These are phyloP conservation scores for Momotus momota DNA, from an alignment of 2,797 vertebrate species.

Conservation along the genomic window DNA sequence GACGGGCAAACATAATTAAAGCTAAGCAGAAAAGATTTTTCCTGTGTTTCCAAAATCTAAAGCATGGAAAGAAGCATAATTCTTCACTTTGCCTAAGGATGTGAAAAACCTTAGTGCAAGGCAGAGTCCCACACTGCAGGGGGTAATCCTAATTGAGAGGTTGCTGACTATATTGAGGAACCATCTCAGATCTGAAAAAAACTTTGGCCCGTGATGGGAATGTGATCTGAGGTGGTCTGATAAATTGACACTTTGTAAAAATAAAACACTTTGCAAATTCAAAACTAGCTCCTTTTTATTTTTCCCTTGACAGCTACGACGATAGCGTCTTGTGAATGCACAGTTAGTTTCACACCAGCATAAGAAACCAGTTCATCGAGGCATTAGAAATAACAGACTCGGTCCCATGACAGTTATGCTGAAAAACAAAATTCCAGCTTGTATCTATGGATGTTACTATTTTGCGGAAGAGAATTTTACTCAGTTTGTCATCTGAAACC, in stretches of 20 bases:
- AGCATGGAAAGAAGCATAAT: not conserved
- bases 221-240: not conserved
- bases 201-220: not conserved
- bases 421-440: not conserved
- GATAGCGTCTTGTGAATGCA: not conserved
- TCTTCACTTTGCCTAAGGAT: not conserved
- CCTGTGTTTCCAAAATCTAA: not conserved
- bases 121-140: not conserved
- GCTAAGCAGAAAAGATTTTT: not conserved
- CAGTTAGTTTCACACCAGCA: not conserved
- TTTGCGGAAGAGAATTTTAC: constrained; percentile 25
- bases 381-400: not conserved
- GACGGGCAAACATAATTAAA: not conserved
- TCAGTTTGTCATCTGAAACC: constrained; percentile 7
- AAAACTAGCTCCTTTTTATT: not conserved
- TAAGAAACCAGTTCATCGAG: not conserved
- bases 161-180: not conserved
- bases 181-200: not conserved
- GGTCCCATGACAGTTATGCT: not conserved
- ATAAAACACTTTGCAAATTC: not conserved
- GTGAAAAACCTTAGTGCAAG: not conserved
- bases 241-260: not conserved
- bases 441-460: not conserved
- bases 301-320: not conserved
- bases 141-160: not conserved